phyloP scores from a whole-genome alignment of 1,140 invertebrate species.

The Schlechtendalia chinensis region DNA sequence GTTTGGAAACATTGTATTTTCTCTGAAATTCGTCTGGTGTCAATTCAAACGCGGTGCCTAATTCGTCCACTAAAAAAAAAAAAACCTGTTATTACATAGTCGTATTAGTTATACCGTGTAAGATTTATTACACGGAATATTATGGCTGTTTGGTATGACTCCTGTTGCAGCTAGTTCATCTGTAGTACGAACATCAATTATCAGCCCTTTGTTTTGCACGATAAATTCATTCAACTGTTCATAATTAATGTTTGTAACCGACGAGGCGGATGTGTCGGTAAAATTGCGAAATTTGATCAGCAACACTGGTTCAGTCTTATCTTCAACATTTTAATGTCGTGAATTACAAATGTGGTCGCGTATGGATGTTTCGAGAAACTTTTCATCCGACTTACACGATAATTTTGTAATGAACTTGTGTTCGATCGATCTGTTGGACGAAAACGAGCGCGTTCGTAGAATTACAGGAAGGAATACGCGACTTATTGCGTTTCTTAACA shows the following conservation, averaged over 20 bases:
- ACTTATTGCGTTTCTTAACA: neutral
- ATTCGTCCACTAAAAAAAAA: conserved; percentile 51
- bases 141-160: conserved; percentile 49
- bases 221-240: conserved; percentile 7
- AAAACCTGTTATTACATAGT: neutral
- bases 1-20: conserved; percentile 51
- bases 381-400: neutral
- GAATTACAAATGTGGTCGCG: neutral
- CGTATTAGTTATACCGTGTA: too few relatives aligned
- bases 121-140: conserved; percentile 52
- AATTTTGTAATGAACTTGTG: neutral
- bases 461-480: neutral
- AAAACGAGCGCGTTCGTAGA: neutral
- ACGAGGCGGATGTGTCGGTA: neutral
- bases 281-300: neutral
- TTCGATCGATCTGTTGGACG: neutral
- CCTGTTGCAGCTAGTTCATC: conserved; percentile 52
- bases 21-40: conserved; percentile 41
- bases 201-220: neutral
- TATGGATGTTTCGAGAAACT: too few relatives aligned
- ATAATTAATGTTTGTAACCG: conserved; percentile 10
- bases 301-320: neutral
- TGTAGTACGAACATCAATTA: conserved; percentile 53
- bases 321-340: conserved; percentile 1
- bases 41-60: conserved; percentile 49